Base-by-base conservation (phyloP, 2,113 vertebrate species). In the Callopanchax toddi region DNA sequence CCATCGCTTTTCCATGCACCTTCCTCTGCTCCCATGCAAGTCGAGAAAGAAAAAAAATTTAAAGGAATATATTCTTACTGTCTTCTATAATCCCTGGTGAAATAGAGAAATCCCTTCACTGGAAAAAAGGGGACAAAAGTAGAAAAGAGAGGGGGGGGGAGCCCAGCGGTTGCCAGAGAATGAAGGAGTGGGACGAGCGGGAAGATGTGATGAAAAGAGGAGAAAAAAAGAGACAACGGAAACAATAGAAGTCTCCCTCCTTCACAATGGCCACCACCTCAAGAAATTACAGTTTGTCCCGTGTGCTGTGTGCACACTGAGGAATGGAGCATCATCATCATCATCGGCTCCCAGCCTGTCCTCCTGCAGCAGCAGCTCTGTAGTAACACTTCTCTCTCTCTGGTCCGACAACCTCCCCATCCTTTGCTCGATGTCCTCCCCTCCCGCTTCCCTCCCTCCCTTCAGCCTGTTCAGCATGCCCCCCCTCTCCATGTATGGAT, bases 331-430 rank as follows among this genome's bases (percentile, higher is more conserved):
- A 78, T 89, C 62, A 85, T 91, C 84, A 79, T 89, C 60, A 84
- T 91, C 90, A 87, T 84, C 62, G 34, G 60, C 72, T 74, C 83
- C 72, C 81, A 72, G 69, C 71, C 73, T 66, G 72, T 11, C 42
- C 42, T 44, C 42, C 50, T 34, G 61, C 75, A 86, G 89, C 84
- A 74, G 81, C 86, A 89, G 85, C 86, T 74, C 85, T 84, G 86
- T 92, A 92, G 90, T 92, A 92, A 92, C 90, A 91, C 91, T 91
- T 89, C 85, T 85, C 37, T 88, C 88, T 64, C 58, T 75, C 86
- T 62, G 25, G 83, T 78, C 79, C 80, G 55, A 79, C 85, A 67
- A 75, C 68, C 79, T 86, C 77, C 80, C 75, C 84, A 83, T 86
- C 80, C 71, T 76, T 79, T 62, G 1, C 72, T 79, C 39, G 3